phyloP scores from a whole-genome alignment of 2,113 vertebrate species.

The Vireo altiloquus region DNA sequence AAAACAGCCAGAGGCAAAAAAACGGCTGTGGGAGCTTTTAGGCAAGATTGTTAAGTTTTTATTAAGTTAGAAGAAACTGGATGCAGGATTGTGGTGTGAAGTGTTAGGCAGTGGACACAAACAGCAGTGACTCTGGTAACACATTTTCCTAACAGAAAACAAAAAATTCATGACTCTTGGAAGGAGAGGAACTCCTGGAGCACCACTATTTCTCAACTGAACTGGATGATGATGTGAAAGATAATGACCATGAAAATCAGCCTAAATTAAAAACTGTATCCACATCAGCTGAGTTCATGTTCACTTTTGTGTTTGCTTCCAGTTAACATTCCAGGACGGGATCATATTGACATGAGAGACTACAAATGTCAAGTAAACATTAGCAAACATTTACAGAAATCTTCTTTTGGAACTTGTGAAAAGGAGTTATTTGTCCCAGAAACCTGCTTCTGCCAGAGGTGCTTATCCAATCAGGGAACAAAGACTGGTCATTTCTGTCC shows the following conservation, averaged over 20 bases:
- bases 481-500: background rate
- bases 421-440: background rate
- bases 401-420: background rate
- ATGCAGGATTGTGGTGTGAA: background rate
- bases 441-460: background rate
- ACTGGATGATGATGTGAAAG: background rate
- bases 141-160: background rate
- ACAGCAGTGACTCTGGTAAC: background rate
- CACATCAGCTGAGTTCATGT: background rate
- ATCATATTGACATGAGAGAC: background rate
- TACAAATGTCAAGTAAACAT: constrained; percentile 1
- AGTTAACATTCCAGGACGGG: background rate
- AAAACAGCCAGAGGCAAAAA: background rate
- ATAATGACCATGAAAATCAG: constrained; percentile 23
- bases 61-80: background rate
- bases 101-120: constrained; percentile 2
- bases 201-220: background rate
- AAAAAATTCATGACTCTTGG: background rate
- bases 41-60: background rate
- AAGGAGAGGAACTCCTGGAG: background rate
- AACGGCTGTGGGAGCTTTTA: background rate
- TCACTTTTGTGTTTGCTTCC: constrained; percentile 7
- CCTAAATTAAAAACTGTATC: constrained; percentile 1
- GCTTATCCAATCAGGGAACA: background rate
- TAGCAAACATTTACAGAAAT: background rate